Base-by-base conservation (phyloP, 1,140 invertebrate genomes). In the Cardiocondyla obscurior region DNA sequence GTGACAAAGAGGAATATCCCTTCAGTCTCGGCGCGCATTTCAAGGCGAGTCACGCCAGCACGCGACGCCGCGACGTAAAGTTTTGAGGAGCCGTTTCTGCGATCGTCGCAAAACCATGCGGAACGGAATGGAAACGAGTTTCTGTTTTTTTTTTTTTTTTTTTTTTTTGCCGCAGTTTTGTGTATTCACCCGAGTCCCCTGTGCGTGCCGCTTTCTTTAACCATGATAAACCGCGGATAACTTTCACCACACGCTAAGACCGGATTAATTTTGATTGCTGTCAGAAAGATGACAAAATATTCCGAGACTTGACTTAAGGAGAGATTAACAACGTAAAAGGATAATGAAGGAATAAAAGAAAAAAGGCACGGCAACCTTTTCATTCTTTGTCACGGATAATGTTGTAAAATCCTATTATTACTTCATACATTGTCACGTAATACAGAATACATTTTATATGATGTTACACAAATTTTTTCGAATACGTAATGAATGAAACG, bases 1-100 rank as follows among this genome's bases (percentile, higher is more conserved):
- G 36, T 72, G 85, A 88, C 86, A 77, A 84, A 84, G 64, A 82
- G 76, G 65, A 85, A 88, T 85, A 72, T 82, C 55, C 70, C 69
- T n/a, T n/a, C 46, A 53, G 55, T 84, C 67, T 81, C 49, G 51
- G 67, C n/a, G 74, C 58, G 57, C 64, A 19, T 87, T 85, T 85
- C 85, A 88, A 88, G 86, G 86, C 83, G 77, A 87, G 25, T 46
- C 51, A 22, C 36, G 28, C 19, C 22, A 77, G 39, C 85, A 86
- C 84, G 86, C 85, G 81, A 86, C 44, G 57, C 22, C 42, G 58
- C 51, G 44, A 55, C 19, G 46, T 42, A 3, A 82, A 53, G 49
- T 70, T 70, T 82, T 64, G 72, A 42, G 42, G 46, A 76, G 51
- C 28, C 39, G 28, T 53, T 64, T 60, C 72, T 46, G 51, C 55